Evolutionary conservation across 2,113 vertebrate genomes (phyloP).

Genomic region (Nettapus auritus): DNA sequence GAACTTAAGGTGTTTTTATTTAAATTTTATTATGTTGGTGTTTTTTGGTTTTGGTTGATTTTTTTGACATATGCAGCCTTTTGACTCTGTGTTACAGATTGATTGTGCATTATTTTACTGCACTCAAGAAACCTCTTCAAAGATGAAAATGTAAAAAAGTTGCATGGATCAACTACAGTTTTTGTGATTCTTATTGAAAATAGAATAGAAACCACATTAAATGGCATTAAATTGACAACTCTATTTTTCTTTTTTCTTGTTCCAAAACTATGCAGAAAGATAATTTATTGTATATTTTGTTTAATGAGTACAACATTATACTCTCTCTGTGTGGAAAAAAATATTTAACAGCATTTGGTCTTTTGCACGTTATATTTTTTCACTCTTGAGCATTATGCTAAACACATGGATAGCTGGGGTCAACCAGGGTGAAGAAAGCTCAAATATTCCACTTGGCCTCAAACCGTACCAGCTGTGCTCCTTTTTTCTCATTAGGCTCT

Average conservation of each 20-base stretch:
- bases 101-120: not conserved
- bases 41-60: not conserved
- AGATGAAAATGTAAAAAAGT: not conserved
- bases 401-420: constrained; percentile 34
- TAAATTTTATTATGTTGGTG: not conserved
- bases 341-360: not conserved
- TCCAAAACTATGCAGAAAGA: not conserved
- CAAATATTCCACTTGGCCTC: constrained; percentile 40
- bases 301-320: not conserved
- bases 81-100: not conserved
- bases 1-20: not conserved
- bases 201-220: constrained; percentile 33
- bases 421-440: constrained; percentile 50
- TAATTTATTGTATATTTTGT: not conserved
- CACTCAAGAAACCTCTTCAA: not conserved
- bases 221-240: not conserved
- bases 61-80: not conserved
- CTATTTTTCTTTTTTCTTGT: not conserved
- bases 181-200: not conserved
- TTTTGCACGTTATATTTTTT: not conserved
- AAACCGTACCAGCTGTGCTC: constrained; percentile 43
- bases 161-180: not conserved
- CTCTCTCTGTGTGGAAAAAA: not conserved
- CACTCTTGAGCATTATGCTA: not conserved
- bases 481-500: constrained; percentile 41